Conservation (phyloP, 2,797 vertebrate species). For the Scolopax bukidnonensis region DNA sequence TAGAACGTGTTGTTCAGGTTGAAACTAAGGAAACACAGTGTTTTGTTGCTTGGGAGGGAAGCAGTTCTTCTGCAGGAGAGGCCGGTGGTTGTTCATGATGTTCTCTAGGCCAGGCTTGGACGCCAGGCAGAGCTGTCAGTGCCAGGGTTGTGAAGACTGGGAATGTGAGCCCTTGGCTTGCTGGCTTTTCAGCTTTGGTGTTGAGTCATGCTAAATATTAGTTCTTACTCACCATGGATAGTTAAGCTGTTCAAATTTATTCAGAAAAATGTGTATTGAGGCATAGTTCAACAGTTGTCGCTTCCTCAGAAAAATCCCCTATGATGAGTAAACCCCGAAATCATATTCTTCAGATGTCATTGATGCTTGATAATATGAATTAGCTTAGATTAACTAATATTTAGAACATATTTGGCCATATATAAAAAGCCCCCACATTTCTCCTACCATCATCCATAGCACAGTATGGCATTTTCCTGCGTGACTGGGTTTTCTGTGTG, state of each 20-base stretch:
- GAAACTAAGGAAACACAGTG: background rate
- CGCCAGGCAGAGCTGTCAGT: background rate
- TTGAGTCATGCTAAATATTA: background rate
- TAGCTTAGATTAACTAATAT: background rate
- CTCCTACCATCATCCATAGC: background rate
- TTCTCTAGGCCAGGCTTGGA: too few relatives aligned
- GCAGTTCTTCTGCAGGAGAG: background rate
- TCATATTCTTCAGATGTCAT: rapidly evolving
- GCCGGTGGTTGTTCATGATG: too few relatives aligned
- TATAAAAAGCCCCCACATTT: rapidly evolving
- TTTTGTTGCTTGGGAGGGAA: background rate
- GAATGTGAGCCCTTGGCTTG: background rate
- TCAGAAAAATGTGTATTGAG: background rate
- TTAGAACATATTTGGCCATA: background rate
- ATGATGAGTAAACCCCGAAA: background rate
- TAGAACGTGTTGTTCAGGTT: background rate
- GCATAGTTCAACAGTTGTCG: background rate
- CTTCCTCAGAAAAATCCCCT: background rate
- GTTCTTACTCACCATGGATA: rapidly evolving
- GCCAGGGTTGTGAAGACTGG: background rate
- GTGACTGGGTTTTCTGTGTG: background rate
- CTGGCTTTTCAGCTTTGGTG: background rate
- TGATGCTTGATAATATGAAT: background rate
- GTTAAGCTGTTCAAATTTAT: background rate
- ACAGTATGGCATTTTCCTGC: background rate